Evolutionary conservation across 2,113 vertebrate genomes (phyloP).

Genomic region (Mesembrinibis cayennensis): DNA sequence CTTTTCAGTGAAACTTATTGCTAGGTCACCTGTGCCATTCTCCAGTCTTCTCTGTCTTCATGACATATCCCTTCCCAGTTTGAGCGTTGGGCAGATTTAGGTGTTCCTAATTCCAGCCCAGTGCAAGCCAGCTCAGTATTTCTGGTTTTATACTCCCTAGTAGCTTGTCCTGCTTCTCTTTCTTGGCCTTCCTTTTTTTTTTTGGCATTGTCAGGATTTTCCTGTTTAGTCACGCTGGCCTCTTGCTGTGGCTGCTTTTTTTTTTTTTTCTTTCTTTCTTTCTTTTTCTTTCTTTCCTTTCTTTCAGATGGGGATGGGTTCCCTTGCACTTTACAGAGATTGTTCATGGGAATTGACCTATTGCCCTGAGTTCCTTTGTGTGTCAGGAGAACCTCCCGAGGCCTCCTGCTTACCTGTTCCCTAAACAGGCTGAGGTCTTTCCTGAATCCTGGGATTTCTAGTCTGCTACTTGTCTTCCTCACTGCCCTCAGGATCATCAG

Average conservation of each 20-base stretch:
- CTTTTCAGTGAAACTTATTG: not conserved
- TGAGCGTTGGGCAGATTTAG: not conserved
- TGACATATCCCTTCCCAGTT: not conserved
- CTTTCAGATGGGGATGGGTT: not conserved
- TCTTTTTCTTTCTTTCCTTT: not conserved
- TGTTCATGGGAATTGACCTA: not conserved
- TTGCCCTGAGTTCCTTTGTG: fast-evolving
- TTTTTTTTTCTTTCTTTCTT: too few species aligned
- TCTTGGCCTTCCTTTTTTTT: not conserved
- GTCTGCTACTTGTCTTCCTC: not conserved
- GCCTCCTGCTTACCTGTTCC: fast-evolving
- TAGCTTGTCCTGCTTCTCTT: not conserved
- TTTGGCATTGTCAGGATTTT: not conserved
- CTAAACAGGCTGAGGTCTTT: not conserved
- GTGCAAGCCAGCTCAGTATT: not conserved
- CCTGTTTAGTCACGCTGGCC: not conserved
- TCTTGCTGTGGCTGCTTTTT: not conserved
- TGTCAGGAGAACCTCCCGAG: not conserved
- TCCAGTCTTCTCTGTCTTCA: not conserved
- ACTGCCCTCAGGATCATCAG: not conserved
- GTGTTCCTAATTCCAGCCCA: not conserved
- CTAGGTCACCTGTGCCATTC: not conserved
- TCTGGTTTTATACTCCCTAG: not conserved
- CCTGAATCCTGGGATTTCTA: not conserved
- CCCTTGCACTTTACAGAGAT: not conserved